Base-by-base conservation (phyloP, 2,888 invertebrate genomes). In the Pomacea canaliculata region DNA sequence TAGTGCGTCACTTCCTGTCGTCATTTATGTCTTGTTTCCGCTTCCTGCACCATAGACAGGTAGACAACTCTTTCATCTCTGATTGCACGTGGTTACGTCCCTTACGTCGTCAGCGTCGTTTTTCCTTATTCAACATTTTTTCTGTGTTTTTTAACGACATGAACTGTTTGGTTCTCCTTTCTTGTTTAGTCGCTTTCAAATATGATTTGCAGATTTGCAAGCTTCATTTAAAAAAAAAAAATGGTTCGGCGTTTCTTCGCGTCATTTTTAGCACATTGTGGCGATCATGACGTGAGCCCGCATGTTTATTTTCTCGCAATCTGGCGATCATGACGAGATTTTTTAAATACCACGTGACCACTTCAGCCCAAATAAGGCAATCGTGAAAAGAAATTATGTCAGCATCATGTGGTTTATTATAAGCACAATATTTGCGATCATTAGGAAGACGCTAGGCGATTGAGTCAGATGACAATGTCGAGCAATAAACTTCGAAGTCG, bases 1-100 rank as follows among this genome's bases (percentile, higher is more conserved):
- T 76, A 68, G 74, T 78, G 71, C 76, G 79, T 73, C 77, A 80
- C 66, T 73, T 80, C 73, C 71, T 80, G 76, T 76, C 79, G 65
- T 76, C 78, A 66, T 78, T 80, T 77, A 68, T 80, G 27, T 80
- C 79, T 78, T 77, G 79, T 69, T 79, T 79, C 77, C 79, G 70
- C 70, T 79, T 80, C 69, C 62, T 76, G 68, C 78, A 78, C 68
- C 79, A 78, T n/a, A 71, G 70, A 49, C 76, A 80, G 79, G 79
- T 80, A 80, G 76, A 70, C 70, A 65, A 75, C 70, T 70, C 70
- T 70, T 75, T 59, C 75, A 70, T 75, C 75, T 75, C 70, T 70
- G 69, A 69, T 63, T 70, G 70, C 75, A 70, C 70, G 65, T 59
- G 37, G 18, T 68, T 69, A 70, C 56, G 65, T 56, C 70, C 70